Base-by-base conservation (phyloP, 2,888 invertebrate species). In the Gryllus longicercus region DNA sequence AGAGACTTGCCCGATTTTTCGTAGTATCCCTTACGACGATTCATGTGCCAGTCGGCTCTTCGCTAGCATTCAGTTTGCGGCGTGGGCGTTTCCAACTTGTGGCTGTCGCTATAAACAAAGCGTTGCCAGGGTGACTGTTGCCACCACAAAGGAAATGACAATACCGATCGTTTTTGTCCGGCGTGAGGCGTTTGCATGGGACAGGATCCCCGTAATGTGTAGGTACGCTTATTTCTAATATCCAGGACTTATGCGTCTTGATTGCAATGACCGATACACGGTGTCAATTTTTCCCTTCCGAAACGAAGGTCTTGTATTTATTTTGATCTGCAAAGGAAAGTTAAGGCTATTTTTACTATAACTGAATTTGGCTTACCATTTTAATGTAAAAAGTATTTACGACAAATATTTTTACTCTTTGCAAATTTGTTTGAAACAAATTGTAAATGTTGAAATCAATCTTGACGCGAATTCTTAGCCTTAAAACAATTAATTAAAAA, bases 101-200 rank as follows among this genome's bases (percentile, higher is more conserved):
- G 50, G n/a, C 25, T 78, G 79, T 23, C 75, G 78, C 18, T 25
- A 78, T 80, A 81, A 82, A 82, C 82, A 82, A 81, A 79, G 80
- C 80, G 82, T 82, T 82, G 80, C 82, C 79, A 51, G 51, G 79
- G 79, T 77, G 78, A 82, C 80, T 51, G 82, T 82, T 81, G 82
- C 81, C 82, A 82, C 79, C 82, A 82, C 82, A 82, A 82, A 80
- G 80, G 78, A 78, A 80, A 76, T 74, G 78, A 79, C 76, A 76
- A 77, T 80, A 77, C 80, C 79, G 79, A 79, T 79, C 79, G 79
- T 75, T 79, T 75, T 75, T 75, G 51, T 75, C 75, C 38, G 25
- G 74, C 18, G 77, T 77, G 25, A 74, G 76, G 50, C 49, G 63
- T 18, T 63, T 63, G 63, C 63, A 18, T 63, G 14, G n/a, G 63